Percentiles rank a stretch among this genome's conserved stretches.
These are phyloP conservation scores for Diachasmimorpha longicaudata DNA, from an alignment of 1,140 invertebrate genomes.

Conservation along the genomic window DNA sequence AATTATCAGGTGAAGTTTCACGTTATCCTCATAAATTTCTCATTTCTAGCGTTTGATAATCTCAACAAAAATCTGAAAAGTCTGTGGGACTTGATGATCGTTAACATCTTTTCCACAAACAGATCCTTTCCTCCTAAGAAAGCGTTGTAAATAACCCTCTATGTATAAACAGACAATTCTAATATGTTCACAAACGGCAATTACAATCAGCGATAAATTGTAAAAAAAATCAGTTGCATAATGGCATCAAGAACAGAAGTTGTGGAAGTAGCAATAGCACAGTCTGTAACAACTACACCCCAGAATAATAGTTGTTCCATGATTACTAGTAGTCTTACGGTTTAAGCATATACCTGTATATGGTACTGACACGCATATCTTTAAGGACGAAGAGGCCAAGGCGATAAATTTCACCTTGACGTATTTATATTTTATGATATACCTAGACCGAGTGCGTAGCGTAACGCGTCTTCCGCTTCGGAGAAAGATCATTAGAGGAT, in stretches of 20 bases:
- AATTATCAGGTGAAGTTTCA: no score
- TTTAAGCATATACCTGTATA: constrained; percentile 28
- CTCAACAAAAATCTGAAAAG: no score
- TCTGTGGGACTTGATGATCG: no score
- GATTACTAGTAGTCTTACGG: constrained; percentile 29
- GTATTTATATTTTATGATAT: constrained; percentile 32
- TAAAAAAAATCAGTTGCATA: constrained; percentile 25
- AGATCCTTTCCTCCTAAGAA: no score
- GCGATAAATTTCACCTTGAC: constrained; percentile 31
- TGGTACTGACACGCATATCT: constrained; percentile 29
- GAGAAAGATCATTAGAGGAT: neutral
- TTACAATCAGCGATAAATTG: constrained; percentile 34
- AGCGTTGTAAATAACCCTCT: no score
- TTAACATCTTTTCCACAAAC: no score
- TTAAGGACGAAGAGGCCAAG: constrained; percentile 33
- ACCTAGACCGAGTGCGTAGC: constrained; percentile 12
- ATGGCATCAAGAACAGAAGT: constrained; percentile 7
- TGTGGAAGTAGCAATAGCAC: neutral
- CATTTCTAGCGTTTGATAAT: no score
- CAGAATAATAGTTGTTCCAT: constrained; percentile 14
- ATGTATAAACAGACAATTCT: neutral
- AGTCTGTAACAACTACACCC: neutral
- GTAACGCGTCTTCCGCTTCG: constrained; percentile 3
- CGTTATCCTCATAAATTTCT: no score
- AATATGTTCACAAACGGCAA: constrained; percentile 29